A percentile compares a stretch with the other conserved stretches of the same genome.
These are phyloP conservation scores for Tolypeutes matacus DNA, from an alignment of 2,797 vertebrate species.

Conservation along the genomic window DNA sequence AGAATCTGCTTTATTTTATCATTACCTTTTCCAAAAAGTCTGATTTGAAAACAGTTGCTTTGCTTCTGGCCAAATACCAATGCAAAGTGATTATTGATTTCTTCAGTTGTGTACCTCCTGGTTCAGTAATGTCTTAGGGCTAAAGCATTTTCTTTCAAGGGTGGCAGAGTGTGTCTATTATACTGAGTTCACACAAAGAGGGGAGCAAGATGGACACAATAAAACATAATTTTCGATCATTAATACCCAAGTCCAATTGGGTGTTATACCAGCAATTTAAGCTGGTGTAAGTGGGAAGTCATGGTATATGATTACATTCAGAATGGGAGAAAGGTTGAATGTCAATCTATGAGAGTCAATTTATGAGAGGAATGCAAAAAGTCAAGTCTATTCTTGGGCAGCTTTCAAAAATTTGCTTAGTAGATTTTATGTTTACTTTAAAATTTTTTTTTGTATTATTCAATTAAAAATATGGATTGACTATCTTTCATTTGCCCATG, in stretches of 20 bases:
- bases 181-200: constrained; percentile 21
- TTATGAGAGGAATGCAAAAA: not conserved
- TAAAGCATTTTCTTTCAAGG: not conserved
- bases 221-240: constrained; percentile 20
- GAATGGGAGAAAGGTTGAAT: not conserved
- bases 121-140: constrained; percentile 37
- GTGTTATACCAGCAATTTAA: not conserved
- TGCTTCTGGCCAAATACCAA: constrained; percentile 57
- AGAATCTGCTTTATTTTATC: constrained; percentile 57
- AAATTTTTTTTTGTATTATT: constrained; percentile 11
- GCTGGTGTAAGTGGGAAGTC: not conserved
- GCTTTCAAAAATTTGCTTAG: constrained; percentile 22
- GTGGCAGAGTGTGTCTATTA: not conserved
- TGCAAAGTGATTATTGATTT: constrained; percentile 68
- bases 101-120: not conserved
- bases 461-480: constrained; percentile 42
- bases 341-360: not conserved
- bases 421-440: constrained; percentile 52
- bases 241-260: constrained; percentile 6
- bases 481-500: not conserved
- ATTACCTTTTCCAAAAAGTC: constrained; percentile 18
- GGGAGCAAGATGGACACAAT: not conserved
- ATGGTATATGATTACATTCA: constrained; percentile 36
- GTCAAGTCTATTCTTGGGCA: constrained; percentile 9
- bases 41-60: constrained; percentile 57